Percentiles rank a stretch among this genome's conserved stretches.
Evolutionary conservation across 1,140 invertebrate species (phyloP).

Genomic region (Drosophila prosaltans): DNA sequence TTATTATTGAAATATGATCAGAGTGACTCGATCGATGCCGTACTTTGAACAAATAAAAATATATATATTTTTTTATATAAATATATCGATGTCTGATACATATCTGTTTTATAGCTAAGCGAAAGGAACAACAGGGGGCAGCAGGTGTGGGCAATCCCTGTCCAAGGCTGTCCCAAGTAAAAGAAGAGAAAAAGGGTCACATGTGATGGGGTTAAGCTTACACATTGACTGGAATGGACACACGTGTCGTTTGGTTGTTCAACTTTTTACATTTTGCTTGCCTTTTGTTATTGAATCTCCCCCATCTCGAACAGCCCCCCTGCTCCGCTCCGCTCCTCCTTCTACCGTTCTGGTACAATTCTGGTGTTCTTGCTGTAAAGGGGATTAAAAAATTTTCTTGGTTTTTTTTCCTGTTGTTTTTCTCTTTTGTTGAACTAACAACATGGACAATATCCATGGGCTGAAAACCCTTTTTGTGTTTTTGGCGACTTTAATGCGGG

Average conservation of each 20-base stretch:
- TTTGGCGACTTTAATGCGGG: constrained; percentile 10
- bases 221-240: constrained; percentile 37
- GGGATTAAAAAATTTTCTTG: background rate
- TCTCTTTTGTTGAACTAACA: constrained; percentile 4
- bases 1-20: background rate
- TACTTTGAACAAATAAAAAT: no score
- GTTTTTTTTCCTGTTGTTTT: background rate
- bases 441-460: background rate
- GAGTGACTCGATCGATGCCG: background rate
- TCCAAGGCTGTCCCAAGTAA: background rate
- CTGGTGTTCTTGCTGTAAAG: background rate
- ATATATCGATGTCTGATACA: no score
- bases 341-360: constrained; percentile 2
- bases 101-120: no score
- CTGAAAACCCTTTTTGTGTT: background rate
- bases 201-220: constrained; percentile 9
- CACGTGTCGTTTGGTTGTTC: constrained; percentile 48
- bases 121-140: background rate
- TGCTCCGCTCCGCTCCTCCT: background rate
- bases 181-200: background rate
- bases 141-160: background rate
- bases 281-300: constrained; percentile 44
- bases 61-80: no score
- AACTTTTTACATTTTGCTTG: constrained; percentile 33
- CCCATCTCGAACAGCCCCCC: background rate